Evolutionary conservation across 2,888 invertebrate genomes (phyloP), one percentile per base, ranked within the genome.

Genomic region (Tortrix viridana): DNA sequence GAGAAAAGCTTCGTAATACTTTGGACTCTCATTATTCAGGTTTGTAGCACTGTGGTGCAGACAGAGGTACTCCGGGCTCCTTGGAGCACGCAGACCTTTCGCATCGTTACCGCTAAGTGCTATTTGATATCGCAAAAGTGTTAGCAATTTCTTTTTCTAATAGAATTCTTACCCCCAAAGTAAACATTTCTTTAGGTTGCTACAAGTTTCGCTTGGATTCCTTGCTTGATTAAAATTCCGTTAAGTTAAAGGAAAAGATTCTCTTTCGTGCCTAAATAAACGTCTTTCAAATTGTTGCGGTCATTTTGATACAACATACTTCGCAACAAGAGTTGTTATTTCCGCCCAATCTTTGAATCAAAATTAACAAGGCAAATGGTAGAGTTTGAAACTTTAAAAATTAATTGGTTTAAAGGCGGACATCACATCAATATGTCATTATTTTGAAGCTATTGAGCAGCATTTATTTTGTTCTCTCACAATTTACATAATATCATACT

Each of bases 31-130:
- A 76, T 77, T 77, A 74, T 75, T 74, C 67, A 66, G 65, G 66
- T 72, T 71, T 69, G 70, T 68, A 68, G 70, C 71, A 67, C 65
- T 64, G 68, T 67, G 49, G 69, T 71, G 55, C 65, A 49, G 48
- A 55, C 47, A 58, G 50, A 32, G 69, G 69, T 71, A 54, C 67
- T 67, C 73, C 71, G 71, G 72, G 71, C 72, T 47, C 59, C 52
- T 58, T 67, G 72, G 73, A 69, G 71, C 73, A 76, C 74, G 74
- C 73, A 73, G 75, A 76, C 73, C 73, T 72, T 67, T 69, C 62
- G 65, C 71, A 75, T 78, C 73, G 72, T 76, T 79, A 77, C 73
- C 67, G 67, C 68, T 74, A 75, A 81, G 77, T 81, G 77, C 65
- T 77, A 75, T 77, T 74, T 75, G 74, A 76, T 76, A 79, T 75